These are phyloP conservation scores for Rana temporaria DNA, from an alignment of 2,113 vertebrate species.

Conservation along the genomic window DNA sequence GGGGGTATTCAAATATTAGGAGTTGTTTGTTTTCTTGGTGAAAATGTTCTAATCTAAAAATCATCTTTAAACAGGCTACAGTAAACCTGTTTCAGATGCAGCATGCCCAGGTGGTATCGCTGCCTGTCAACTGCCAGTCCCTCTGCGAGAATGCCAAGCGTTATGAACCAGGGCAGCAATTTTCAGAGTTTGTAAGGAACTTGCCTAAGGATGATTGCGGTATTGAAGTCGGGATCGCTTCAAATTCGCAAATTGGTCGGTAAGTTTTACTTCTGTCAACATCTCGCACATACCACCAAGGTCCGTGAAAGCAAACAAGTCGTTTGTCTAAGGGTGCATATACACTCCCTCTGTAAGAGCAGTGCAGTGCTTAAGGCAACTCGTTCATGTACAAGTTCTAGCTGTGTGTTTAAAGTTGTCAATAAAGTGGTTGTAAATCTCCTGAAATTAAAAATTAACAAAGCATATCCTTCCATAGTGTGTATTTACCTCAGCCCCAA, in stretches of 20 bases:
- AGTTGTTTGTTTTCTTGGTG: too few relatives aligned
- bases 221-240: constrained; percentile 72
- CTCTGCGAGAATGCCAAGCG: constrained; percentile 92
- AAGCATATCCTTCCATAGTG: too few relatives aligned
- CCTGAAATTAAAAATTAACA: too few relatives aligned
- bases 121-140: constrained; percentile 87
- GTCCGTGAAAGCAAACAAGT: too few relatives aligned
- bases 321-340: too few relatives aligned
- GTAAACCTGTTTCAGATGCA: constrained; percentile 98
- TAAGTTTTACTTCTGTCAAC: constrained; percentile 66
- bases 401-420: too few relatives aligned
- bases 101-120: constrained; percentile 87
- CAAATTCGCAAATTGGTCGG: constrained; percentile 76
- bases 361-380: too few relatives aligned
- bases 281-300: not conserved
- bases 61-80: constrained; percentile 78
- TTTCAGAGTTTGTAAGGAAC: constrained; percentile 87
- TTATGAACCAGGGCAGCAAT: constrained; percentile 93
- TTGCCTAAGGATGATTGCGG: constrained; percentile 76
- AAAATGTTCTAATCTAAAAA: not conserved
- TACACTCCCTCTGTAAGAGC: too few relatives aligned
- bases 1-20: too few relatives aligned
- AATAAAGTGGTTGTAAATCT: too few relatives aligned
- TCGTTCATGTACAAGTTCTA: too few relatives aligned
- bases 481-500: too few relatives aligned